Conservation (phyloP, 2,113 vertebrate genomes). For the Puntigrus tetrazona region DNA sequence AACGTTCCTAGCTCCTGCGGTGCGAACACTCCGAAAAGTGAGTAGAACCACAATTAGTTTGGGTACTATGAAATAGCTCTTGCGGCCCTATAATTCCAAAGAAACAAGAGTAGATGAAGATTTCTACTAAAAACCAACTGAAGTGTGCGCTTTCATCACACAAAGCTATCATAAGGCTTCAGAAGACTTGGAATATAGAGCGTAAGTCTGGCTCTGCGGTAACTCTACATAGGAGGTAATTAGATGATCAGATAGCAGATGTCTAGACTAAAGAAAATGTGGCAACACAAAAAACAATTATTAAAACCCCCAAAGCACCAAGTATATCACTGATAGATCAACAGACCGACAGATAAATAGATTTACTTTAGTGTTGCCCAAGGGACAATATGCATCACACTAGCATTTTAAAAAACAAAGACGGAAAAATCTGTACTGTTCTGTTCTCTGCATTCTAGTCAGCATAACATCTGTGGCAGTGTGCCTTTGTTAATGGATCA, state of each 20-base stretch:
- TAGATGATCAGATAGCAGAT: conserved; percentile 15
- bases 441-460: background rate
- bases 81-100: no score
- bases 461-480: conserved; percentile 4
- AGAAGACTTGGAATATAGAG: background rate
- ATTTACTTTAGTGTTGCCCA: conserved; percentile 19
- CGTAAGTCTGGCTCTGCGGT: conserved; percentile 1
- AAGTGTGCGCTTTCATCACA: background rate
- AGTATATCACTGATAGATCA: conserved; percentile 18
- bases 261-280: conserved; percentile 1
- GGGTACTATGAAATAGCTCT: no score
- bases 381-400: conserved; percentile 2
- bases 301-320: conserved; percentile 5
- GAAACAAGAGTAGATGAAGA: background rate
- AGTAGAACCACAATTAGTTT: no score
- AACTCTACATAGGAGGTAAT: conserved; percentile 31
- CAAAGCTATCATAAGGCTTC: conserved; percentile 1
- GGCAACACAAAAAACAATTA: conserved; percentile 12
- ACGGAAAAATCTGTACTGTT: background rate
- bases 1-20: no score
- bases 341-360: conserved; percentile 23
- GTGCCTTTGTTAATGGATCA: conserved; percentile 25
- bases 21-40: no score
- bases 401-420: background rate
- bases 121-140: background rate